Percentiles rank a stretch among this genome's conserved stretches.
phyloP scores from a whole-genome alignment of 30 jellyfish, hydroid and myxozoan genomes.

The Chrysaora quinquecirrha region DNA sequence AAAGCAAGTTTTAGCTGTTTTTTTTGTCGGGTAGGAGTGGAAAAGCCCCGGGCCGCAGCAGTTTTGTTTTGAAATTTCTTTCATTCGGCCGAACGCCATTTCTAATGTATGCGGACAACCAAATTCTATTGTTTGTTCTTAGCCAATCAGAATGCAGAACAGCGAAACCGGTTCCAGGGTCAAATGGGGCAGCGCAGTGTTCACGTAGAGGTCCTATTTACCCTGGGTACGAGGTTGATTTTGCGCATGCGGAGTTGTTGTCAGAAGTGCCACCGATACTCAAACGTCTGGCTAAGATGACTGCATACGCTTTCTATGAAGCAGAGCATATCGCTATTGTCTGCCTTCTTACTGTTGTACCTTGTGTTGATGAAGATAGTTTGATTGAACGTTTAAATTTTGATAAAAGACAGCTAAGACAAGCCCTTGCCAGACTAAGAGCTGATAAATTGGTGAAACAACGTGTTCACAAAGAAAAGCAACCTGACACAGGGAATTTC shows the following conservation, averaged over 20 bases:
- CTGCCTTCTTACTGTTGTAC: slow-evolving; percentile 73
- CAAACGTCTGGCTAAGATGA: slow-evolving; percentile 91
- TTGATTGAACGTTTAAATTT: slow-evolving; percentile 78
- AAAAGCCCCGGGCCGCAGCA: no score
- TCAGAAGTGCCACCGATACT: slow-evolving; percentile 98
- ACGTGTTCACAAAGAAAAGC: slow-evolving; percentile 91
- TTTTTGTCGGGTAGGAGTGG: no score
- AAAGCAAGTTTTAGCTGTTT: no score
- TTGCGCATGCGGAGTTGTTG: slow-evolving; percentile 83
- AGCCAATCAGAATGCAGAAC: no score
- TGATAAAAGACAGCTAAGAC: slow-evolving; percentile 95
- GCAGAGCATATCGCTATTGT: slow-evolving; percentile 92
- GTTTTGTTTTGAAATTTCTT: no score
- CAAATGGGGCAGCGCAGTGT: no score
- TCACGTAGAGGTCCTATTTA: no score
- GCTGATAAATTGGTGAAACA: slow-evolving; percentile 92
- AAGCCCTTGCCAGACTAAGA: slow-evolving; percentile 81
- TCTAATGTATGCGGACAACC: no score
- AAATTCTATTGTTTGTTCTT: no score
- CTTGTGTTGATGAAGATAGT: slow-evolving; percentile 97
- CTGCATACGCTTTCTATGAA: slow-evolving; percentile 94
- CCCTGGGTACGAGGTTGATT: no score
- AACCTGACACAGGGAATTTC: slow-evolving; percentile 84
- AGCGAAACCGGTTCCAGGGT: no score
- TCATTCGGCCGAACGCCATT: no score